These are phyloP conservation scores for Imbricaverruca yamaguchii DNA, from an alignment of 2,888 invertebrate species.

Conservation along the genomic window DNA sequence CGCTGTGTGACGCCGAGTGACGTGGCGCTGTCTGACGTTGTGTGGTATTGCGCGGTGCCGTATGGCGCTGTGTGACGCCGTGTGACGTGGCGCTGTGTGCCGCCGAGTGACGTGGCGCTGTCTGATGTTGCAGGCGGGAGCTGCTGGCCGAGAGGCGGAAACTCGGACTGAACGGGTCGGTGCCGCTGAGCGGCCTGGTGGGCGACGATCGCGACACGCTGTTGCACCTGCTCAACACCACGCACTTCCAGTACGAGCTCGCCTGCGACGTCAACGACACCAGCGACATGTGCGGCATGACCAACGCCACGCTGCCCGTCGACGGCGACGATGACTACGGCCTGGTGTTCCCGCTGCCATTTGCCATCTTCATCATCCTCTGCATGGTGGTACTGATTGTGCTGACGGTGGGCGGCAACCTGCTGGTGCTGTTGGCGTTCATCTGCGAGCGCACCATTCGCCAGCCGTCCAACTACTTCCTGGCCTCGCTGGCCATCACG, in stretches of 20 bases:
- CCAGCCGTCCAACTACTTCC: conserved; percentile 98
- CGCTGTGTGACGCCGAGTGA: too few relatives aligned
- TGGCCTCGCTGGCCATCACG: conserved; percentile 93
- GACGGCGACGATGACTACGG: conserved; percentile 56
- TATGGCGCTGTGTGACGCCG: too few relatives aligned
- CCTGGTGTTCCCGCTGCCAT: conserved; percentile 69
- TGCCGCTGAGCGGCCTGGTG: background rate
- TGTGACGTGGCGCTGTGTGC: too few relatives aligned
- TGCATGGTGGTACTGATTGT: conserved; percentile 80
- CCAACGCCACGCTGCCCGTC: conserved; percentile 26
- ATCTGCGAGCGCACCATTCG: conserved; percentile 52
- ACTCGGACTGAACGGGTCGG: conserved; percentile 24
- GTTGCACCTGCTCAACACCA: conserved; percentile 25
- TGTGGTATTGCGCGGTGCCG: too few relatives aligned
- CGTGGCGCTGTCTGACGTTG: too few relatives aligned
- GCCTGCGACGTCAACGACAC: conserved; percentile 28
- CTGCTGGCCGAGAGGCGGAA: background rate
- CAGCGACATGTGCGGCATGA: too few relatives aligned
- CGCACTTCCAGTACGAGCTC: conserved; percentile 26
- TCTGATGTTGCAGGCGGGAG: background rate
- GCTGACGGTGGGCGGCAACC: conserved; percentile 89
- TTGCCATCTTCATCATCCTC: conserved; percentile 78
- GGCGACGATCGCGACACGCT: conserved; percentile 20
- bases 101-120: too few relatives aligned
- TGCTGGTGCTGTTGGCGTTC: conserved; percentile 88